phyloP scores from a whole-genome alignment of 2,113 vertebrate genomes.

The Paratilapia polleni region DNA sequence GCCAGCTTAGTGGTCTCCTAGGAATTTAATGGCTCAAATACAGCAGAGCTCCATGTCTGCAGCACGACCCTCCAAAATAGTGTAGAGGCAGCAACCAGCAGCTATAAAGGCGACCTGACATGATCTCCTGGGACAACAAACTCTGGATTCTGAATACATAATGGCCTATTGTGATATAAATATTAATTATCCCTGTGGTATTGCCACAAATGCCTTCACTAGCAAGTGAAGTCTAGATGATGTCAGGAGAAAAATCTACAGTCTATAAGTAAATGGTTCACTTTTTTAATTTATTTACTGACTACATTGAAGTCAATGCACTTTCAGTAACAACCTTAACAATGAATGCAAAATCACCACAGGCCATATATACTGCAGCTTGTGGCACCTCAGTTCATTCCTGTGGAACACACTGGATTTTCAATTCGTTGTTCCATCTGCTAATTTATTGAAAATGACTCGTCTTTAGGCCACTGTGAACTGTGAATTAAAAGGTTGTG shows the following conservation, averaged over 20 bases:
- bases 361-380: no score
- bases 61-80: slow-evolving; percentile 39
- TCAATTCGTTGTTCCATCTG: not conserved
- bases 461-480: not conserved
- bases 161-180: not conserved
- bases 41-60: slow-evolving; percentile 34
- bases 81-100: slow-evolving; percentile 32
- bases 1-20: slow-evolving; percentile 33
- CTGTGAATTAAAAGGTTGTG: not conserved
- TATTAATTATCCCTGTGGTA: not conserved
- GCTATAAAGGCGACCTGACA: not conserved
- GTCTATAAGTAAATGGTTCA: no score
- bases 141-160: not conserved
- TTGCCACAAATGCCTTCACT: not conserved
- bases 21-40: slow-evolving; percentile 56
- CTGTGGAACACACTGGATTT: not conserved
- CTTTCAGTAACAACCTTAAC: no score
- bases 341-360: not conserved
- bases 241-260: not conserved
- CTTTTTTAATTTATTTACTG: no score
- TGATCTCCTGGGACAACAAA: not conserved
- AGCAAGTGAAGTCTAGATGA: not conserved
- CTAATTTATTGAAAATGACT: not conserved
- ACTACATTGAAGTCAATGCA: no score
- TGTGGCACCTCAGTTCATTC: not conserved